A percentile compares a stretch with the other conserved stretches of the same genome.
These are phyloP conservation scores for Trimorus sp. DNA, from an alignment of 2,888 invertebrate genomes.

Conservation along the genomic window DNA sequence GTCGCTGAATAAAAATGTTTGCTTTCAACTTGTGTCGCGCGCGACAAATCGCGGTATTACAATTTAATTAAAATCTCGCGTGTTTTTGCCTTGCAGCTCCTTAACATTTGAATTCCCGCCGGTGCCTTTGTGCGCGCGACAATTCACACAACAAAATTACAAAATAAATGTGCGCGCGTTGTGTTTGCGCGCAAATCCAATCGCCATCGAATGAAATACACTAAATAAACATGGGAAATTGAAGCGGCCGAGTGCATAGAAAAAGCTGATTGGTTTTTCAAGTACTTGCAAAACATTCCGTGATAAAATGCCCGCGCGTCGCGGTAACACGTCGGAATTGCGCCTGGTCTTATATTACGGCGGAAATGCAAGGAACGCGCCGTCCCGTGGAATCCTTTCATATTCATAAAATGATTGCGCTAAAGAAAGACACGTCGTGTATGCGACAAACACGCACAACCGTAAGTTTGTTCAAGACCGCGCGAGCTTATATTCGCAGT, in stretches of 20 bases:
- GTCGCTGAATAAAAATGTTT: slow-evolving; percentile 22
- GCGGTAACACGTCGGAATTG: slow-evolving; percentile 35
- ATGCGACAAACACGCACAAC: slow-evolving; percentile 3
- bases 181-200: slow-evolving; percentile 44
- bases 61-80: slow-evolving; percentile 27
- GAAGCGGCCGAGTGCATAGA: slow-evolving; percentile 41
- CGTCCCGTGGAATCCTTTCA: slow-evolving; percentile 48
- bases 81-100: slow-evolving; percentile 17
- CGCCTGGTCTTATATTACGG: slow-evolving; percentile 36
- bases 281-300: slow-evolving; percentile 50
- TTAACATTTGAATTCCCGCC: slow-evolving; percentile 37
- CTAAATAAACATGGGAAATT: slow-evolving; percentile 53
- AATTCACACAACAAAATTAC: slow-evolving; percentile 32
- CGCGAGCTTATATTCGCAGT: not conserved
- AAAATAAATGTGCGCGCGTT: slow-evolving; percentile 38
- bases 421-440: slow-evolving; percentile 1
- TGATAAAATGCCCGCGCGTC: slow-evolving; percentile 35
- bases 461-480: slow-evolving; percentile 1
- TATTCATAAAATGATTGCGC: slow-evolving; percentile 45
- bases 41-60: slow-evolving; percentile 26
- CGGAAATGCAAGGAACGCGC: slow-evolving; percentile 39
- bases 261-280: slow-evolving; percentile 58
- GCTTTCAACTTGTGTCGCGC: slow-evolving; percentile 27
- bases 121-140: slow-evolving; percentile 13
- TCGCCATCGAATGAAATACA: slow-evolving; percentile 50